Conservation (phyloP, 64 coral and sea anemone genomes). For the Stichodactyla mertensii region DNA sequence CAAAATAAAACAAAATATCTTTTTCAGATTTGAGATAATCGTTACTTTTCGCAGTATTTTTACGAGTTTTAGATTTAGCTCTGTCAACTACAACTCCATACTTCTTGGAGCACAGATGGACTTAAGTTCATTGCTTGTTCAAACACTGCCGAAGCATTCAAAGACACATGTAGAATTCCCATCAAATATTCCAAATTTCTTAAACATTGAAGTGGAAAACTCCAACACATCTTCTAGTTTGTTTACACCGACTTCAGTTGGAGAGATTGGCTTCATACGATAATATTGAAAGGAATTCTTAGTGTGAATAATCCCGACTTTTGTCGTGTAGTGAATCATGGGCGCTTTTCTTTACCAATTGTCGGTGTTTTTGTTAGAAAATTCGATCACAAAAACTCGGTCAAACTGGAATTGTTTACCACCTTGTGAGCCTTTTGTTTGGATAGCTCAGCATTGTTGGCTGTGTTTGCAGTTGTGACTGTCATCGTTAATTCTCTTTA, state of each 20-base stretch:
- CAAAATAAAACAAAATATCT: background rate
- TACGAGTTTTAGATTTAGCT: background rate
- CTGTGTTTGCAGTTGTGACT: background rate
- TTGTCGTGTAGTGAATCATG: background rate
- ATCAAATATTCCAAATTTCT: background rate
- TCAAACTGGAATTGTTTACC: background rate
- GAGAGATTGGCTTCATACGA: background rate
- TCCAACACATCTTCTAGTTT: background rate
- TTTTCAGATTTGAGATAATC: background rate
- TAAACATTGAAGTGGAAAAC: background rate
- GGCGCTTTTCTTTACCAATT: background rate
- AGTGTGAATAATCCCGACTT: background rate
- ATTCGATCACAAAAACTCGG: background rate
- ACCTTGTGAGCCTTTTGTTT: background rate
- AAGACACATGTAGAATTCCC: background rate
- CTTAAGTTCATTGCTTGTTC: background rate
- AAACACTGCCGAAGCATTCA: background rate
- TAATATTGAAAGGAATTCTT: background rate
- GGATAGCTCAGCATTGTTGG: background rate
- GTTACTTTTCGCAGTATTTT: background rate
- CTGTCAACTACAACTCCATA: too few relatives aligned
- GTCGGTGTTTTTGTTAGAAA: background rate
- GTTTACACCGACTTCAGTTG: background rate
- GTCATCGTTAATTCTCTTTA: background rate
- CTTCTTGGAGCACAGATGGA: too few relatives aligned